These are phyloP conservation scores for Leucosticte australis DNA, from an alignment of 2,113 vertebrate species.

Conservation along the genomic window DNA sequence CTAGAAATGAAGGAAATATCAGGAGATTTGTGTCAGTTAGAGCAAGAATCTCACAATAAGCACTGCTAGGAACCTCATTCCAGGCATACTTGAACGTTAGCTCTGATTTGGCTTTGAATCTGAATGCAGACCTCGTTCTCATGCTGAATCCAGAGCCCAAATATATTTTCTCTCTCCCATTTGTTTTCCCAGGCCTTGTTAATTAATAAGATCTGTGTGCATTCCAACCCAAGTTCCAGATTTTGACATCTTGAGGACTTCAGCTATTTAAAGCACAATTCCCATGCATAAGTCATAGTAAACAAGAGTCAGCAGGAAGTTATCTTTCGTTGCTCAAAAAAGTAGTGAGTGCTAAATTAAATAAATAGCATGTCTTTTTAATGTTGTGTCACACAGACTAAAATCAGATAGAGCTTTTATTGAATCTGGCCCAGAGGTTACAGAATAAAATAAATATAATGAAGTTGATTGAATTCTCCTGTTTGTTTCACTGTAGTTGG, in stretches of 20 bases:
- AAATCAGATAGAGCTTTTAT: constrained; percentile 49
- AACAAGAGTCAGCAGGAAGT: constrained; percentile 62
- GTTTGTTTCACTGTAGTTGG: neutral
- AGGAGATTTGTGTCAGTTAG: neutral
- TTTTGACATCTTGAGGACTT: constrained; percentile 46
- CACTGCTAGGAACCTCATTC: constrained; percentile 12
- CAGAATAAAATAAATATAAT: constrained; percentile 43
- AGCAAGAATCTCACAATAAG: neutral
- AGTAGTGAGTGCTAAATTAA: constrained; percentile 52
- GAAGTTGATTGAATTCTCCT: constrained; percentile 31
- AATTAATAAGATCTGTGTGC: constrained; percentile 44
- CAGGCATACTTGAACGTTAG: neutral
- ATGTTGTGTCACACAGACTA: constrained; percentile 42
- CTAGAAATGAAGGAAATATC: neutral
- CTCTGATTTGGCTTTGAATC: constrained; percentile 27
- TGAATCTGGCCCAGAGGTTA: constrained; percentile 19
- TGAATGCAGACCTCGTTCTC: neutral
- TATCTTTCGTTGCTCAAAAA: constrained; percentile 47
- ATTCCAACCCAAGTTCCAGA: constrained; percentile 33
- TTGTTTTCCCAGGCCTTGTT: constrained; percentile 48
- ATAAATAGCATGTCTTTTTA: constrained; percentile 47
- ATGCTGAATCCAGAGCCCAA: constrained; percentile 31
- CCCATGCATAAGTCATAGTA: constrained; percentile 19
- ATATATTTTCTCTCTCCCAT: neutral
- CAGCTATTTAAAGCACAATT: constrained; percentile 46